Percentiles rank a stretch among this genome's conserved stretches.
phyloP scores from a whole-genome alignment of 2,888 invertebrate genomes.

The Melipona bicolor region DNA sequence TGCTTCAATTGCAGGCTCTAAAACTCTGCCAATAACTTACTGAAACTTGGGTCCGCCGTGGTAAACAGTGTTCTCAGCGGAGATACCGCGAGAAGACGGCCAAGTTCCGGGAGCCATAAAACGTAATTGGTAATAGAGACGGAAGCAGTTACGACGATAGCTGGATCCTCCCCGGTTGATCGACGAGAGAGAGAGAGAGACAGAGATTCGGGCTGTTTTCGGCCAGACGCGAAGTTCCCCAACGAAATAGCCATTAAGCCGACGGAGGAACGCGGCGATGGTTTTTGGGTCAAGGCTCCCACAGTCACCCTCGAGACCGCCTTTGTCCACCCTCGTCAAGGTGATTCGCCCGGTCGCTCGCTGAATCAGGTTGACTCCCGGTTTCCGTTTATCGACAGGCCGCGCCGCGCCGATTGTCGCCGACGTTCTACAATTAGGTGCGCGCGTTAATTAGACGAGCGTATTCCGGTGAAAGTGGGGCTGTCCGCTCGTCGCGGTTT shows the following conservation, averaged over 20 bases:
- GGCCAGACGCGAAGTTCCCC: constrained; percentile 6
- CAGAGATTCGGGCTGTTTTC: neutral
- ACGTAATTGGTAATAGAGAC: constrained; percentile 11
- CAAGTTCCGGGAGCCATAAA: neutral
- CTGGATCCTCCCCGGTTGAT: neutral
- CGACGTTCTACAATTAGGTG: constrained; percentile 48
- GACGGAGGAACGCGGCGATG: neutral
- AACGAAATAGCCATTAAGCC: constrained; percentile 28
- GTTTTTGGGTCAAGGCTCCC: constrained; percentile 60
- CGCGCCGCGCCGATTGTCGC: neutral
- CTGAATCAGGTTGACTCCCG: constrained; percentile 27
- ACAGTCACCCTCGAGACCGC: constrained; percentile 22
- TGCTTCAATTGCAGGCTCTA: neutral
- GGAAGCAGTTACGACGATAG: neutral
- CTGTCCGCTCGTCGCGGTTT: constrained; percentile 6
- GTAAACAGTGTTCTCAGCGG: neutral
- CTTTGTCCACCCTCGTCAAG: constrained; percentile 40
- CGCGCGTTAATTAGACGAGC: constrained; percentile 26
- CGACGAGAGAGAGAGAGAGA: neutral
- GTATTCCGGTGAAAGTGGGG: constrained; percentile 27
- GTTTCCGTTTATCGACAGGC: constrained; percentile 40
- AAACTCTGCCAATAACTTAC: neutral
- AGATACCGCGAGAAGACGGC: neutral
- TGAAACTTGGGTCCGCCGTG: neutral
- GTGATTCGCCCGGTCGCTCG: neutral